Evolutionary conservation across 2,797 vertebrate species (phyloP).

Genomic region (Pseudopleuronectes americanus): DNA sequence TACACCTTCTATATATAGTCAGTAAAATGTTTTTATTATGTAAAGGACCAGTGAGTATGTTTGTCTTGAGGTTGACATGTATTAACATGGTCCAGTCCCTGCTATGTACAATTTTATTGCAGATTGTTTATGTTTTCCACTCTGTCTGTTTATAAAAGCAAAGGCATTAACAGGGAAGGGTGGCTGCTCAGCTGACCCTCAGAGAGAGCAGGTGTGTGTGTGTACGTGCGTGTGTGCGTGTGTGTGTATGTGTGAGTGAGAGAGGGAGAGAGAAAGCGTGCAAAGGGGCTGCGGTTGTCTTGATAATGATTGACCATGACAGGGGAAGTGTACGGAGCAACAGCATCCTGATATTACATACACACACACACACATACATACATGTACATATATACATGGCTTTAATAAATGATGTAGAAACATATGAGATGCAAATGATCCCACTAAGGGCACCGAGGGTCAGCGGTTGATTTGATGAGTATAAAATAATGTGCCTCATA

Average conservation of each 20-base stretch:
- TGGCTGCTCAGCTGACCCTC: constrained; percentile 61
- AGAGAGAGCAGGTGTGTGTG: constrained; percentile 36
- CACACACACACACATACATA: constrained; percentile 16
- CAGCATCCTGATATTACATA: constrained; percentile 36
- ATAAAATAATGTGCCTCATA: not conserved
- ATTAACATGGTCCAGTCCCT: constrained; percentile 29
- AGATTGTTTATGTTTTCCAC: constrained; percentile 37
- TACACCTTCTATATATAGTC: constrained; percentile 19
- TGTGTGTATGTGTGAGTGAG: constrained; percentile 9
- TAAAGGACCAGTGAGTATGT: constrained; percentile 33
- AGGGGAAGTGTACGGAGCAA: constrained; percentile 62
- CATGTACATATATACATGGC: not conserved
- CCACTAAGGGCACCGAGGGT: not conserved
- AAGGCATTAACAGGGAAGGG: constrained; percentile 58
- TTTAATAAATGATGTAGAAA: constrained; percentile 2
- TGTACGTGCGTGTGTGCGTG: constrained; percentile 13
- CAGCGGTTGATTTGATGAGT: constrained; percentile 1
- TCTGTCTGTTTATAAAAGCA: constrained; percentile 50
- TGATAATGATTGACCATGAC: constrained; percentile 75
- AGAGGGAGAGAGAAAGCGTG: constrained; percentile 5
- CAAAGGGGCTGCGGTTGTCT: constrained; percentile 26
- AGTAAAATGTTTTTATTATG: constrained; percentile 36
- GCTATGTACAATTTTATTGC: constrained; percentile 35
- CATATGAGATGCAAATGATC: constrained; percentile 2
- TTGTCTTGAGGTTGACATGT: constrained; percentile 43